These are phyloP conservation scores for Podargus strigoides DNA, from an alignment of 2,797 vertebrate species.

Conservation along the genomic window DNA sequence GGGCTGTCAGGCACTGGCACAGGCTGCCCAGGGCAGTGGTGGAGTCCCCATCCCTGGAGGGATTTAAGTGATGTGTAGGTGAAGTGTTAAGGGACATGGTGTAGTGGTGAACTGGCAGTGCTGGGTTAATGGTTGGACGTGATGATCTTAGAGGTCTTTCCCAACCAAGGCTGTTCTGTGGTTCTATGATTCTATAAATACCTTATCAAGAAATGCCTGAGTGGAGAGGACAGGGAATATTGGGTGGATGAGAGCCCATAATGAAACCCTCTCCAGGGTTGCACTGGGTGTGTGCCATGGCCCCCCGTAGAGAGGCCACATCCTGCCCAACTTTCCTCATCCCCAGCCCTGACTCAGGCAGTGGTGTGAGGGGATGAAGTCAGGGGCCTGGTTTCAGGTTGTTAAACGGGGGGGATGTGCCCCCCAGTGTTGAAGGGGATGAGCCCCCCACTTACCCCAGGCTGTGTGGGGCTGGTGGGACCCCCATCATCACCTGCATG, in stretches of 20 bases:
- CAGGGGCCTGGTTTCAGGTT: rapidly evolving
- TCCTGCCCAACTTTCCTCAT: neutral
- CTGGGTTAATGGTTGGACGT: too few species aligned
- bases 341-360: rapidly evolving
- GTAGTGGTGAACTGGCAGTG: too few species aligned
- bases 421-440: neutral
- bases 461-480: neutral
- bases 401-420: neutral
- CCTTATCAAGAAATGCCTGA: neutral
- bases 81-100: too few species aligned
- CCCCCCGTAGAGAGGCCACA: rapidly evolving
- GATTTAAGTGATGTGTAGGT: too few species aligned
- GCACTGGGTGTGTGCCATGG: rapidly evolving
- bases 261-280: neutral
- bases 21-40: too few species aligned
- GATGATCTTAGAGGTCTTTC: too few species aligned
- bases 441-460: neutral
- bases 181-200: neutral
- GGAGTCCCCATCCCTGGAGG: too few species aligned
- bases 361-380: neutral
- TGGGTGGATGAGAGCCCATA: neutral
- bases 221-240: neutral
- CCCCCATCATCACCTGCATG: neutral
- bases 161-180: too few species aligned
- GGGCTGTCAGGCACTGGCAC: too few species aligned